Conservation (phyloP, 2,797 vertebrate species). For the Notolepis coatsorum region DNA sequence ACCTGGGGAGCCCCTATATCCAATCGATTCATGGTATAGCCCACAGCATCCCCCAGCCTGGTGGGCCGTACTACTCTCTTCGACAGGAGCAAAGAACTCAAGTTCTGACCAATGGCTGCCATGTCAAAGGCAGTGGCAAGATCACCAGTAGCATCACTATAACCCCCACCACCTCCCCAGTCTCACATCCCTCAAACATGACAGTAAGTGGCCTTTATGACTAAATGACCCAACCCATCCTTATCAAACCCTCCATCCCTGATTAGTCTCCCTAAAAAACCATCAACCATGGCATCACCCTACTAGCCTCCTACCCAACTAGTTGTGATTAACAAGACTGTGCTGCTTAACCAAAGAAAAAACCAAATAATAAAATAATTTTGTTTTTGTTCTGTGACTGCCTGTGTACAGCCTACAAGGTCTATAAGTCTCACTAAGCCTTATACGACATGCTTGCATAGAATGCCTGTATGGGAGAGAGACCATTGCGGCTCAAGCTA, state of each 20-base stretch:
- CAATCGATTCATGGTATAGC: slow-evolving; percentile 79
- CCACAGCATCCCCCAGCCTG: slow-evolving; percentile 73
- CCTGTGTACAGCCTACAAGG: slow-evolving; percentile 13
- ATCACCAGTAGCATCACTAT: slow-evolving; percentile 98
- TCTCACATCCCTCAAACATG: slow-evolving; percentile 67
- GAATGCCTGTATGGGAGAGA: slow-evolving; percentile 1
- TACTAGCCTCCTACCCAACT: neutral
- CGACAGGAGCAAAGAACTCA: slow-evolving; percentile 91
- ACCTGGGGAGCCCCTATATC: slow-evolving; percentile 91
- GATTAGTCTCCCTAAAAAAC: neutral
- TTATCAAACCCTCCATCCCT: neutral
- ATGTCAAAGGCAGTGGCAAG: slow-evolving; percentile 90
- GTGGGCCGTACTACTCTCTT: slow-evolving; percentile 82
- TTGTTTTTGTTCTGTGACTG: neutral
- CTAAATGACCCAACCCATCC: slow-evolving; percentile 54
- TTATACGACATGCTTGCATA: slow-evolving; percentile 2
- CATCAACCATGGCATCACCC: neutral
- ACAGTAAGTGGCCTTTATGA: slow-evolving; percentile 69
- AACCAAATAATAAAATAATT: slow-evolving; percentile 15
- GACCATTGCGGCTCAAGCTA: neutral
- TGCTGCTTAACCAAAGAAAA: slow-evolving; percentile 3
- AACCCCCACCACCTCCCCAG: slow-evolving; percentile 72
- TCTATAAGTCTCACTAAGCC: slow-evolving; percentile 1
- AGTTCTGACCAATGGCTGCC: slow-evolving; percentile 85
- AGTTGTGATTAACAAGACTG: neutral